Evolutionary conservation across 2,888 invertebrate species (phyloP).

Genomic region (Lucinisca nassula): DNA sequence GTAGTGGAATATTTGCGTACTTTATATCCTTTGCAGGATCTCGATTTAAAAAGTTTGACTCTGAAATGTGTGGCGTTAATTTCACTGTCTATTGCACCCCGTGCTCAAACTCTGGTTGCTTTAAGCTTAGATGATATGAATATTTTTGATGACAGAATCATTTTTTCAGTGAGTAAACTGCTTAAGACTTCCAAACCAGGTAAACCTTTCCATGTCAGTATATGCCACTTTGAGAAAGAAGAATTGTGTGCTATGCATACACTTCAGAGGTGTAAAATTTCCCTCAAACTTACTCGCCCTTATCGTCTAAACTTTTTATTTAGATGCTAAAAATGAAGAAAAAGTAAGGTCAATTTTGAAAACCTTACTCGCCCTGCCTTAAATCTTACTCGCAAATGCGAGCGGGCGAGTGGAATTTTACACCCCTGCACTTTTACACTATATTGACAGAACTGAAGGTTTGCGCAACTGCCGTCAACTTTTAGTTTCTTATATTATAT

Average conservation of each 20-base stretch:
- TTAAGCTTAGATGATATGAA: slow-evolving; percentile 4
- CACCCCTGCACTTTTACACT: too few species aligned
- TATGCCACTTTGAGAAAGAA: neutral
- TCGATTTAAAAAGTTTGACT: slow-evolving; percentile 16
- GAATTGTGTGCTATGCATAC: slow-evolving; percentile 22
- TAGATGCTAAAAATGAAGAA: too few species aligned
- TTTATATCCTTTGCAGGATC: neutral
- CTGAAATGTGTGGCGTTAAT: slow-evolving; percentile 33
- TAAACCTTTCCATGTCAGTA: neutral
- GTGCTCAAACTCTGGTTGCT: slow-evolving; percentile 29
- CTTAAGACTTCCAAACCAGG: slow-evolving; percentile 6
- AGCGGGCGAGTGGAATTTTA: too few species aligned
- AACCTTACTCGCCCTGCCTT: too few species aligned
- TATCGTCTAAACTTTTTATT: too few species aligned
- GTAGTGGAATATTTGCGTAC: slow-evolving; percentile 16
- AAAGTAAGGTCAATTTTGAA: too few species aligned
- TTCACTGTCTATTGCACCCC: slow-evolving; percentile 10
- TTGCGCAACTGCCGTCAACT: slow-evolving; percentile 24
- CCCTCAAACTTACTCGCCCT: too few species aligned
- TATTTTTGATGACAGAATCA: neutral
- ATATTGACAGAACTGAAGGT: neutral
- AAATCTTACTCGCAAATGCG: too few species aligned
- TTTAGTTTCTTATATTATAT: neutral
- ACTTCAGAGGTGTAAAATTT: too few species aligned
- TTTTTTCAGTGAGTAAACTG: neutral